Base-by-base conservation (phyloP, 1,140 invertebrate species). In the Drosophila elegans region DNA sequence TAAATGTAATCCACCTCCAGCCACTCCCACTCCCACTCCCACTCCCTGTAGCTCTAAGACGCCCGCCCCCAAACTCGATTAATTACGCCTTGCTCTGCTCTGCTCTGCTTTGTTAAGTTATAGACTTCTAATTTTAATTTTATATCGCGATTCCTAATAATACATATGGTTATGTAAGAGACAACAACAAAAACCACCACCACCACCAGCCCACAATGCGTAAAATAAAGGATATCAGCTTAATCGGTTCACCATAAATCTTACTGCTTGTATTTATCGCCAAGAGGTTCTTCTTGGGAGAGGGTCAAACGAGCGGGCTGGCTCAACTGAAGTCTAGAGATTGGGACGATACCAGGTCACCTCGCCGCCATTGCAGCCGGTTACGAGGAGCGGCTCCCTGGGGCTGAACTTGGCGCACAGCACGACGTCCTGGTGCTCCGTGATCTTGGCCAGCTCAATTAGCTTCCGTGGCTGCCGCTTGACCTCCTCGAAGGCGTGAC, bases 331-430 rank as follows among this genome's bases (percentile, higher is more conserved):
- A 21, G 64, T 34, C 67, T 88, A 92, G 16, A 91, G 80, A 48
- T 95, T 93, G 9, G 97, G 97, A 74, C 97, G 96, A 93, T 98
- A 97, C 96, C 97, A 98, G 32, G 96, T 95, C 49, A 98, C 96
- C 85, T 96, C 95, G 3, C 98, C 97, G 53, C 95, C 95, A 3
- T 98, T 94, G 93, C 97, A 98, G 11, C 97, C 97, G 6, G 97
- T 97, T 3, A 98, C 97, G 5, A 98, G 94, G 63, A 97, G 93
- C 84, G 95, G 96, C 90, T 98, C 96, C 5, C 94, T 94, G 0
- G 97, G 97, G 55, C 96, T 98, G 92, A 98, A 98, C 93, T 97
- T 97, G 55, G 97, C 97, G 90, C 97, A 96, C 21, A 98, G 95
- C n/a, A 98, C 97, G 54, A 97, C 95, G 82, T 97, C 96, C 25